phyloP scores from a whole-genome alignment of 2,797 vertebrate genomes.

The Anniella stebbinsi region DNA sequence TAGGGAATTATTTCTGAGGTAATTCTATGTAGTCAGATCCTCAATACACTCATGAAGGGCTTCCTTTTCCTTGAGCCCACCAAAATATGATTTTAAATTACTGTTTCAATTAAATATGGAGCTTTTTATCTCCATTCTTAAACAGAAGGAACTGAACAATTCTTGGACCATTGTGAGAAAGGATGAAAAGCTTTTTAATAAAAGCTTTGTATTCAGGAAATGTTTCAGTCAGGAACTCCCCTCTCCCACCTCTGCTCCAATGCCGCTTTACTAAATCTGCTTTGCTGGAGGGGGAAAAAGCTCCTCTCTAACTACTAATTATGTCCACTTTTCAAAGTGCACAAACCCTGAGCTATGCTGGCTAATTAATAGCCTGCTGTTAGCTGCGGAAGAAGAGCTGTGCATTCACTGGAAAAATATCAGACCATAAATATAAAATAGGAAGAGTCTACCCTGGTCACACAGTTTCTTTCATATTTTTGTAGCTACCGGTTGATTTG shows the following conservation, averaged over 20 bases:
- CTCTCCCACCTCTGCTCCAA: not conserved
- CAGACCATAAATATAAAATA: conserved; percentile 13
- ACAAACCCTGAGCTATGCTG: conserved; percentile 8
- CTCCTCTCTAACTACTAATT: conserved; percentile 23
- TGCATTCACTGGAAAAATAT: conserved; percentile 63
- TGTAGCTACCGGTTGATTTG: conserved; percentile 57
- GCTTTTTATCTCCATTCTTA: conserved; percentile 26
- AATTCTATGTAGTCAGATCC: conserved; percentile 14
- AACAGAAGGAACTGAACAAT: conserved; percentile 10
- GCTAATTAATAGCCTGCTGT: conserved; percentile 28
- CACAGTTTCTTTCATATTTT: conserved; percentile 53
- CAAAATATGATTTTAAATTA: not conserved
- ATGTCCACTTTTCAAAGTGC: conserved; percentile 40
- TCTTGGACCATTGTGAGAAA: conserved; percentile 30
- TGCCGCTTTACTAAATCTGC: not conserved
- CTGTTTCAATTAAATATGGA: conserved; percentile 21
- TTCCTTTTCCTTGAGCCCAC: rapidly evolving
- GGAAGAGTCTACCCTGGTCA: conserved; percentile 14
- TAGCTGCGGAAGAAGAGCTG: conserved; percentile 37
- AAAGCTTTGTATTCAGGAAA: conserved; percentile 12
- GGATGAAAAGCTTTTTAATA: conserved; percentile 1
- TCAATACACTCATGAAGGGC: not conserved
- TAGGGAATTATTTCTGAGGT: conserved; percentile 25
- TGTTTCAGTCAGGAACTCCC: conserved; percentile 26
- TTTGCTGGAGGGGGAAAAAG: conserved; percentile 30